Base-by-base conservation (phyloP, 2,797 vertebrate genomes). In the Leucoraja ocellata region DNA sequence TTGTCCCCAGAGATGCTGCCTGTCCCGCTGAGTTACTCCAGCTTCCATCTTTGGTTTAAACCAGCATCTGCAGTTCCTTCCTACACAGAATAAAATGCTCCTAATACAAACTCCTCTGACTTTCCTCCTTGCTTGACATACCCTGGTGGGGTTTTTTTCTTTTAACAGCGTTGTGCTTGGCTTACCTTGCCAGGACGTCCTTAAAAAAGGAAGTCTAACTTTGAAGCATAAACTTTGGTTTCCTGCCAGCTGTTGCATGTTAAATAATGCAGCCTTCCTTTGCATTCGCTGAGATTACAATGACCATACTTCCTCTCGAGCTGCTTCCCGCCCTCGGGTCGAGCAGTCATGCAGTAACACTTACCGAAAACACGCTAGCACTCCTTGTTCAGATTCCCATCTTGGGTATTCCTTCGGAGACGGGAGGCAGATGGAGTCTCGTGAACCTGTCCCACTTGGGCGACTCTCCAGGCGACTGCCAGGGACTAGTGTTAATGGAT, bases 181-280 rank as follows among this genome's bases (percentile, higher is more conserved):
- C 93, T 90, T 91, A 94, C 80, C 0, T 83, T 94, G 93, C 91
- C 81, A 93, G 93, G 79, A 80, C 95, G 97, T 95, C 95, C 95
- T 95, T 84, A 93, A 95, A 96, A 73, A 96, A 96, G 97, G 97
- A 98, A 97, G 97, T 96, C 96, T 96, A 96, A 95, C 94, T 95
- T 95, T 95, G 96, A 96, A 96, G 95, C 96, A 96, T 97, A 32
- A 96, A 95, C 96, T 94, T 95, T 79, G 93, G 95, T 96, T 97
- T 98, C 97, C 97, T 97, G 96, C 95, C 97, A 97, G 97, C 96
- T 97, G 97, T 93, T 94, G 94, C 94, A 95, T 96, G 95, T 96
- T 97, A 95, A 94, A 95, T 93, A 97, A 97, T 95, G 95, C 95
- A 95, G 94, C 97, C 96, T 96, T 97, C 96, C 96, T 96, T 93